Evolutionary conservation across 2,888 invertebrate genomes (phyloP).

Genomic region (Tupiocoris notatus): DNA sequence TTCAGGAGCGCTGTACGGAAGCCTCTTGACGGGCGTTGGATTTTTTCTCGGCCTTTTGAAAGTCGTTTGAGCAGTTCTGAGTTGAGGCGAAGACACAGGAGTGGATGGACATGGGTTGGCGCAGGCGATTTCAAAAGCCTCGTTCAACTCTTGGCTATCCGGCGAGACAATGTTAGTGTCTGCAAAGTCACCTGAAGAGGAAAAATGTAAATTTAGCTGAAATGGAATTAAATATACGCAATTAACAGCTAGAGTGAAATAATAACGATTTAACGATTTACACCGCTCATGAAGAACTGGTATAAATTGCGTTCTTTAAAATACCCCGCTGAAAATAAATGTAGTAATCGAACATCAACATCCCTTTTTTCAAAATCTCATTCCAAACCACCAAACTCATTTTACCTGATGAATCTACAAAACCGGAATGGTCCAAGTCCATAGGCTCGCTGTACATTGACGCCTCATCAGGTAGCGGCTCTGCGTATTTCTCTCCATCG

Average conservation of each 20-base stretch:
- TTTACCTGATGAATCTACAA: neutral
- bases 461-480: slow-evolving; percentile 32
- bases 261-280: too few species aligned
- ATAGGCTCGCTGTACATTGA: slow-evolving; percentile 45
- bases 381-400: too few species aligned
- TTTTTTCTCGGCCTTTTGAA: slow-evolving; percentile 17
- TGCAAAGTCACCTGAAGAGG: neutral
- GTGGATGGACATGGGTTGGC: neutral
- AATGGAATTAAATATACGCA: too few species aligned
- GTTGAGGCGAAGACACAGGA: neutral
- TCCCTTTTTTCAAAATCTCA: too few species aligned
- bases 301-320: too few species aligned
- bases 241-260: too few species aligned
- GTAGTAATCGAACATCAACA: too few species aligned
- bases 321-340: too few species aligned
- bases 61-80: neutral
- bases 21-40: slow-evolving; percentile 1
- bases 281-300: too few species aligned
- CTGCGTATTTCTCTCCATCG: slow-evolving; percentile 22
- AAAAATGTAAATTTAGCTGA: too few species aligned
- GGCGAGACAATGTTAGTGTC: neutral
- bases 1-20: slow-evolving; percentile 13
- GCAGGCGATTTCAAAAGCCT: slow-evolving; percentile 5
- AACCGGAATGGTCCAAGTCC: slow-evolving; percentile 26
- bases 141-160: neutral